These are phyloP conservation scores for Drosophila equinoxialis DNA, from an alignment of 1,140 invertebrate species.

Conservation along the genomic window DNA sequence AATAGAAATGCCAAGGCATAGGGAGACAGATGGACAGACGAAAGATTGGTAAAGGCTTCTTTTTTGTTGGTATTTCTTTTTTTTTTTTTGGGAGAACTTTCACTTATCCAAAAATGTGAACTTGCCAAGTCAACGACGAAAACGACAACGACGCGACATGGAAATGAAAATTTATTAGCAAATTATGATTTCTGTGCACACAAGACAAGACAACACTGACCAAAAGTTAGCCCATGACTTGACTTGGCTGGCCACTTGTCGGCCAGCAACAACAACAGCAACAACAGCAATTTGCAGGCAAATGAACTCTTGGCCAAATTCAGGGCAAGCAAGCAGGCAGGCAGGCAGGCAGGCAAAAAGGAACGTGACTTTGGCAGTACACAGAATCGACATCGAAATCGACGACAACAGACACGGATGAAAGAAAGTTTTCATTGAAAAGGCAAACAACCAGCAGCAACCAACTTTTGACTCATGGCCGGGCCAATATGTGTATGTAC, in stretches of 20 bases:
- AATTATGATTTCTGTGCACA: slow-evolving; percentile 76
- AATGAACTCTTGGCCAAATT: slow-evolving; percentile 59
- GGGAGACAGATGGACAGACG: background rate
- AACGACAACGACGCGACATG: slow-evolving; percentile 46
- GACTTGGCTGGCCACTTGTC: slow-evolving; percentile 49
- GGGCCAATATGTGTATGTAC: slow-evolving; percentile 14
- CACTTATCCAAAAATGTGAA: slow-evolving; percentile 64
- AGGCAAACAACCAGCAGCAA: slow-evolving; percentile 5
- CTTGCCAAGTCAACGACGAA: slow-evolving; percentile 26
- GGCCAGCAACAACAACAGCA: slow-evolving; percentile 15
- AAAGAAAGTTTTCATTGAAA: slow-evolving; percentile 61
- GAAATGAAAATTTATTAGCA: slow-evolving; percentile 78
- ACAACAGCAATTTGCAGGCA: slow-evolving; percentile 30
- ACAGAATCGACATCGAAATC: slow-evolving; percentile 60
- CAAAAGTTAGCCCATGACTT: slow-evolving; percentile 34
- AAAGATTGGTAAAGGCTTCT: background rate
- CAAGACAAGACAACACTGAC: slow-evolving; percentile 10
- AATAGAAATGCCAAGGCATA: background rate
- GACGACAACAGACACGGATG: slow-evolving; percentile 47
- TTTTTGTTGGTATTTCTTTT: background rate
- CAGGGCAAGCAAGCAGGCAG: slow-evolving; percentile 47
- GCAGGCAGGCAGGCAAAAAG: slow-evolving; percentile 28
- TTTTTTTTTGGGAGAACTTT: slow-evolving; percentile 46
- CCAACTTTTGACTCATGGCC: slow-evolving; percentile 57
- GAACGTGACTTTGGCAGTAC: slow-evolving; percentile 67